These are phyloP conservation scores for Eupithecia exiguata DNA, from an alignment of 2,888 invertebrate genomes.

Conservation along the genomic window DNA sequence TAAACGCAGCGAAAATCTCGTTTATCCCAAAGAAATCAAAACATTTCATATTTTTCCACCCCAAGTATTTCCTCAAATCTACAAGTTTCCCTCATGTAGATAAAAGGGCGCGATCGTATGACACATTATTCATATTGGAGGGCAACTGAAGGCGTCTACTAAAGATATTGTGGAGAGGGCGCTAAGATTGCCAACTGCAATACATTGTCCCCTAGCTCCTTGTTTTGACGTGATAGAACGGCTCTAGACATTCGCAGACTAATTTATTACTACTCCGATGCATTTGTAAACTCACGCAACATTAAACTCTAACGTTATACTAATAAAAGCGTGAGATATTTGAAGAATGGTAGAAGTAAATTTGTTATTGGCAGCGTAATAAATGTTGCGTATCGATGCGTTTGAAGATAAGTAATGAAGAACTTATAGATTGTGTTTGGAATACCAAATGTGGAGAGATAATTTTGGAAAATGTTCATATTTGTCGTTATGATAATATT, in stretches of 20 bases:
- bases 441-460: slow-evolving; percentile 65
- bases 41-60: slow-evolving; percentile 44
- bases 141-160: slow-evolving; percentile 80
- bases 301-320: slow-evolving; percentile 39
- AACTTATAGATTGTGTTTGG: slow-evolving; percentile 73
- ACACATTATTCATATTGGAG: slow-evolving; percentile 82
- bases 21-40: slow-evolving; percentile 39
- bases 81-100: slow-evolving; percentile 68
- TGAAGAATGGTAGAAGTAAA: slow-evolving; percentile 27
- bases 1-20: slow-evolving; percentile 9
- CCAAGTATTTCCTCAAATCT: slow-evolving; percentile 53
- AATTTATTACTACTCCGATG: slow-evolving; percentile 47
- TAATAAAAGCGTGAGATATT: slow-evolving; percentile 34
- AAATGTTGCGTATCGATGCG: slow-evolving; percentile 83
- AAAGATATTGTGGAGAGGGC: slow-evolving; percentile 83
- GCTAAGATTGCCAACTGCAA: slow-evolving; percentile 82
- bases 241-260: slow-evolving; percentile 70
- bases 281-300: slow-evolving; percentile 24
- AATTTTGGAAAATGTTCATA: slow-evolving; percentile 49
- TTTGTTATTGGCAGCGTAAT: slow-evolving; percentile 69
- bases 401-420: slow-evolving; percentile 83
- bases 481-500: slow-evolving; percentile 32
- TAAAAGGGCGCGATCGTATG: slow-evolving; percentile 78
- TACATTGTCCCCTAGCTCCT: slow-evolving; percentile 78
- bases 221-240: slow-evolving; percentile 82